Evolutionary conservation across 1,140 invertebrate species (phyloP), one percentile per base, ranked within the genome.

Genomic region (Littorina saxatilis): DNA sequence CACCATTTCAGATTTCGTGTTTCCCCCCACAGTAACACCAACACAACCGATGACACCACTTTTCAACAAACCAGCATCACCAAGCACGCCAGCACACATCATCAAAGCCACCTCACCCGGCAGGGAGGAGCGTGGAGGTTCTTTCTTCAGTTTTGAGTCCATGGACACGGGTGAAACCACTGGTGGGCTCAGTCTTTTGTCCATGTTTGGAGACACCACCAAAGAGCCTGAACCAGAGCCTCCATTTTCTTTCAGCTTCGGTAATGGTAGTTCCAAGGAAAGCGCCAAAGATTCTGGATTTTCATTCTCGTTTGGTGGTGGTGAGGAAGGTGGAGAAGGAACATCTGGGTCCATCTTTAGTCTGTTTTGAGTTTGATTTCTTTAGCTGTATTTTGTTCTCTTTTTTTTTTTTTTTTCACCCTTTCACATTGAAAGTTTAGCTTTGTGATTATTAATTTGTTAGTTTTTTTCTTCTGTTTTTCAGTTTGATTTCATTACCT

Each of bases 141-240:
- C 70, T 9, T 73, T 73, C 70, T 73, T 73, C 70, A 73, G 70
- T 29, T 73, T 73, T 23, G 70, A 73, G 40, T n/a, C 70, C 70
- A 73, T 73, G 70, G 70, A 73, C 70, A 73, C 70, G 2, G 20
- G 70, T 3, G 70, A 73, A 20, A 11, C 20, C 40, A 7, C 63
- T 3, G 70, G 70, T 9, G 40, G 70, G 5, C 70, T 73, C 13
- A 73, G 70, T 29, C 40, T 73, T 15, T 43, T 73, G 7, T 73
- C 70, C 27, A 73, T 73, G 70, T 73, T 73, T 50, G 70, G 70
- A 2, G 13, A 20, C 27, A 15, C 58, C 20, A 61, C 23, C 70
- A 47, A 73, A 9, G 70, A 73, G 43, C 23, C 39, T 39, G 70
- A 73, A 39, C 40, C 68, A 9, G 43, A 47, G 43, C 17, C 68